Conservation (phyloP, 2,113 vertebrate genomes). For the Corythoichthys intestinalis region DNA sequence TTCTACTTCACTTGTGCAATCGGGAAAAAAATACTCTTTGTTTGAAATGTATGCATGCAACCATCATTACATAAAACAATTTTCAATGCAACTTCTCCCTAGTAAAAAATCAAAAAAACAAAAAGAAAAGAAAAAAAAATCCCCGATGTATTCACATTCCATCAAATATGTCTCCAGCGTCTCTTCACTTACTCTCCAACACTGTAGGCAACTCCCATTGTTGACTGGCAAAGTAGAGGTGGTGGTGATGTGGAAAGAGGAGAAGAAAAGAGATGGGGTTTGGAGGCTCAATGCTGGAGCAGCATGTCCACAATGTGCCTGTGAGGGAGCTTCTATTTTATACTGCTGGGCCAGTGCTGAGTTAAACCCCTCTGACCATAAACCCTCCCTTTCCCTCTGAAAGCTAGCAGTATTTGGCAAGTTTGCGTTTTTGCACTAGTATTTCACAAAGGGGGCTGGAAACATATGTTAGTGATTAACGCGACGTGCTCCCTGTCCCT, state of each 20-base stretch:
- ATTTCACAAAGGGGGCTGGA: conserved; percentile 55
- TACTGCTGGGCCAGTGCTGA: conserved; percentile 43
- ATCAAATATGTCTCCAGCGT: conserved; percentile 5
- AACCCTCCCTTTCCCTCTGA: conserved; percentile 40
- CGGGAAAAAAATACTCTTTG: not conserved
- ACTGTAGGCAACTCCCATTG: conserved; percentile 77
- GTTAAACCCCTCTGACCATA: conserved; percentile 53
- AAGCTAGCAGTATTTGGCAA: conserved; percentile 12
- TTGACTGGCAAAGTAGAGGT: conserved; percentile 9
- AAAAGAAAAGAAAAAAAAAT: not conserved
- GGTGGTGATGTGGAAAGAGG: conserved; percentile 12
- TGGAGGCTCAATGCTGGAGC: conserved; percentile 22
- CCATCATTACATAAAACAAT: not conserved
- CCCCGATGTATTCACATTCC: not conserved
- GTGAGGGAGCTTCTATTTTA: conserved; percentile 45
- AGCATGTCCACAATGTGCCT: conserved; percentile 28
- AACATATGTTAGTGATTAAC: conserved; percentile 63
- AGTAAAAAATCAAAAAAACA: not conserved
- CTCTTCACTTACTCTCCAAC: conserved; percentile 74
- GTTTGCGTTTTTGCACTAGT: conserved; percentile 21
- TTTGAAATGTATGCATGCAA: not conserved
- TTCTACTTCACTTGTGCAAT: not conserved
- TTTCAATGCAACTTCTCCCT: not conserved
- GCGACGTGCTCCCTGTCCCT: conserved; percentile 34
- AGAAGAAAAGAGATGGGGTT: conserved; percentile 4